Percentiles rank a stretch among this genome's conserved stretches.
Conservation (phyloP, 2,797 vertebrate genomes). For the Fratercula arctica region DNA sequence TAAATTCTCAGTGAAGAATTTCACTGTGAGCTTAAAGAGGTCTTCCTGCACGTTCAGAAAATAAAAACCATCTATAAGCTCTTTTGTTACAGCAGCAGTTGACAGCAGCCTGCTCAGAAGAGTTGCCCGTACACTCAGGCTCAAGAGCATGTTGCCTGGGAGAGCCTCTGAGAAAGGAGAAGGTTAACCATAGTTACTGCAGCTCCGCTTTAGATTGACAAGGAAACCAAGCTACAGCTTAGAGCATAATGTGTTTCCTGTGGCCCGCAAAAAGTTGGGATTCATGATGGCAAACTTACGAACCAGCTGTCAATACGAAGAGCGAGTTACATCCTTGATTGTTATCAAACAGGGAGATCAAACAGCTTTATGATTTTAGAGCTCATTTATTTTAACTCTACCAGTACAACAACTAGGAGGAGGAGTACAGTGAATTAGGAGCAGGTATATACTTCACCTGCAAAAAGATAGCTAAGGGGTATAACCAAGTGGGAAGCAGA, state of each 20-base stretch:
- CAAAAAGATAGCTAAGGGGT: not conserved
- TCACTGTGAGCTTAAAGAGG: not conserved
- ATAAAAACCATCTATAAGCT: not conserved
- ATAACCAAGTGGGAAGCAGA: not conserved
- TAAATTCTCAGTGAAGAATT: not conserved
- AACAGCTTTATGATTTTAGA: not conserved
- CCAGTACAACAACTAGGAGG: not conserved
- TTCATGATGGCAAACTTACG: not conserved
- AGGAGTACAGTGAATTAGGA: not conserved
- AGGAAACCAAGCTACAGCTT: not conserved
- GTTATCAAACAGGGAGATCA: not conserved
- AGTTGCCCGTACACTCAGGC: not conserved
- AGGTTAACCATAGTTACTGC: not conserved
- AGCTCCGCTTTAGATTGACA: not conserved
- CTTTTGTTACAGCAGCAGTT: not conserved
- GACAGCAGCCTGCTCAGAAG: not conserved
- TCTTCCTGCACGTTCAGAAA: not conserved
- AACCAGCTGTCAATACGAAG: not conserved
- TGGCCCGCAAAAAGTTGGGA: fast-evolving
- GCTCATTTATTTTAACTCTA: not conserved
- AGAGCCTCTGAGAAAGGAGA: not conserved
- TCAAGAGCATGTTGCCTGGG: not conserved
- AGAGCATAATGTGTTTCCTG: fast-evolving
- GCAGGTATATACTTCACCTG: not conserved
- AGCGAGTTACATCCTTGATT: not conserved